Evolutionary conservation across 2,888 invertebrate species (phyloP).

Genomic region (Petrolisthes cinctipes): DNA sequence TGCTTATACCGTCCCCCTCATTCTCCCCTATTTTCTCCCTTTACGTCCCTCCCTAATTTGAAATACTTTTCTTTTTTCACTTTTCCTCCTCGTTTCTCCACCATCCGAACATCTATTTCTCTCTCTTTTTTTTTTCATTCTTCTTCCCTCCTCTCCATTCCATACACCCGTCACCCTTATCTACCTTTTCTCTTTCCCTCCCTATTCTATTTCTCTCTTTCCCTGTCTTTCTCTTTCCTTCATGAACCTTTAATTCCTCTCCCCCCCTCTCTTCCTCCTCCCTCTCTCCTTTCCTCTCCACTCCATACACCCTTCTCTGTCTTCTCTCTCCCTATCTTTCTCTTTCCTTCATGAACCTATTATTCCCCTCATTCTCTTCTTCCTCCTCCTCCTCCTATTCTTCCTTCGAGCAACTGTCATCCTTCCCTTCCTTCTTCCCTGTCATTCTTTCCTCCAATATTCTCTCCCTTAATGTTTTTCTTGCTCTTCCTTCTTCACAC

Average conservation of each 20-base stretch:
- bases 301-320: background rate
- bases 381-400: background rate
- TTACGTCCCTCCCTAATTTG: background rate
- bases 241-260: background rate
- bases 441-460: background rate
- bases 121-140: background rate
- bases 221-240: constrained; percentile 18
- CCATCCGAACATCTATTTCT: background rate
- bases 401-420: background rate
- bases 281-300: background rate
- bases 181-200: background rate
- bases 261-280: background rate
- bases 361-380: background rate
- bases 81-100: background rate
- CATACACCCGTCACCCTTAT: background rate
- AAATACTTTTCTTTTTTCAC: background rate
- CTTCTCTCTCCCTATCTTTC: background rate
- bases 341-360: constrained; percentile 2
- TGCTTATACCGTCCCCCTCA: background rate
- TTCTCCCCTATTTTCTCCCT: background rate
- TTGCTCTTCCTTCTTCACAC: background rate
- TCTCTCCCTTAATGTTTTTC: background rate
- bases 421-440: background rate
- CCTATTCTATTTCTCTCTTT: constrained; percentile 12
- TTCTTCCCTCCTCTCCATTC: background rate